Conservation (phyloP, 2,797 vertebrate species). For the Hozukius guyotensis region DNA sequence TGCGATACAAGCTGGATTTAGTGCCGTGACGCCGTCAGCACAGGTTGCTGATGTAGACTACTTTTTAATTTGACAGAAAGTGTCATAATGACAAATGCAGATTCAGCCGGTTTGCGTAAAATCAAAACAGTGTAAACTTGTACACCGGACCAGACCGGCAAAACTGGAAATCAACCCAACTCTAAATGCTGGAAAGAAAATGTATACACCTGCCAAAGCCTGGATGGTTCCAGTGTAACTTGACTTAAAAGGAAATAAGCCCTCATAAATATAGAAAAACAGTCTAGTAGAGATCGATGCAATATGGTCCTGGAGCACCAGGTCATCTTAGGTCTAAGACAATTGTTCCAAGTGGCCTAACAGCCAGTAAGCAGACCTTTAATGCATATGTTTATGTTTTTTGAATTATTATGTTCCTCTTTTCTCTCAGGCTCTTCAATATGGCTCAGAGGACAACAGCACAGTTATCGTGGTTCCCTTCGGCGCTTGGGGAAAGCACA, state of each 20-base stretch:
- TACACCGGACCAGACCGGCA: too few species aligned
- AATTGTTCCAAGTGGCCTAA: background rate
- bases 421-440: constrained; percentile 89
- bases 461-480: constrained; percentile 94
- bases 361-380: background rate
- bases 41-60: too few species aligned
- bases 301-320: background rate
- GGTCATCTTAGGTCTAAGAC: background rate
- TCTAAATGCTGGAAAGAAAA: too few species aligned
- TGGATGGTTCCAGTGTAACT: background rate
- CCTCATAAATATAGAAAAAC: background rate
- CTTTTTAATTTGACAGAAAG: too few species aligned
- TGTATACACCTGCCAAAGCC: background rate
- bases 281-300: background rate
- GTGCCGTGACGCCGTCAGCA: too few species aligned
- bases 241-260: background rate
- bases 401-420: background rate
- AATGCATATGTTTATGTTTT: background rate
- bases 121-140: too few species aligned
- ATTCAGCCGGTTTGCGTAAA: too few species aligned
- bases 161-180: too few species aligned
- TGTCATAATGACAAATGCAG: too few species aligned
- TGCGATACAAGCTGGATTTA: too few species aligned
- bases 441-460: constrained; percentile 96
- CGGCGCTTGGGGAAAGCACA: constrained; percentile 96